Base-by-base conservation (phyloP, 30 jellyfish, hydroid and myxozoan species). In the Rhopilema esculentum region DNA sequence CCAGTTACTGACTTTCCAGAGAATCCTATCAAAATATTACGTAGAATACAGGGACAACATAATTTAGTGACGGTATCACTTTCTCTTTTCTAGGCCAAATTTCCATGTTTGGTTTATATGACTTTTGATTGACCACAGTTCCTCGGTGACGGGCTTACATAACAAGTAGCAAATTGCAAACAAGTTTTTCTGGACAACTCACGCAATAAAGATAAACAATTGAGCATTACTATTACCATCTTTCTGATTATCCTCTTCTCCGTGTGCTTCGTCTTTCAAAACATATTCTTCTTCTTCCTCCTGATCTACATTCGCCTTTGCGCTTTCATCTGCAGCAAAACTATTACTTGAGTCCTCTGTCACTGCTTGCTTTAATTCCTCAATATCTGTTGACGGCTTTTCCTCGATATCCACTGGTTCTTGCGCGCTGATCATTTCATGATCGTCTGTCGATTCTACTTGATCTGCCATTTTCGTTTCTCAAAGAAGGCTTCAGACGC, bases 221-320 rank as follows among this genome's bases (percentile, higher is more conserved):
- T 40, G 6, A 79, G 48, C 89, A 65, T 71, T 84, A 32, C 87
- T 48, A 22, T 68, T 72, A 66, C 66, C 76, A 27, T 88, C 96
- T 40, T 88, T 82, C 49, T 88, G 91, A 78, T 72, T 62, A 16
- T 88, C 91, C 52, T 85, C 94, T 48, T 88, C 96, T 72, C 80
- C 91, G n/a, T 78, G 84, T 20, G 91, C 87, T 48, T 88, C 91
- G 76, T 78, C 96, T 50, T 88, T 78, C 78, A 88, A 62, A 48
- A 88, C 91, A 79, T 82, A 88, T 70, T 72, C 96, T 51, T 88
- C 96, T 32, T 78, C 91, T 66, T 88, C 91, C 49, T 79, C 96
- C 62, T 61, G 86, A 6, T 87, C 96, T 25, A 71, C 53, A 75
- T 67, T 74, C 64, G 88, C 89, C 74, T 77, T 80, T 2, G 65